Evolutionary conservation across 2,113 vertebrate species (phyloP), one percentile per base, ranked within the genome.

Genomic region (Centrocercus urophasianus): DNA sequence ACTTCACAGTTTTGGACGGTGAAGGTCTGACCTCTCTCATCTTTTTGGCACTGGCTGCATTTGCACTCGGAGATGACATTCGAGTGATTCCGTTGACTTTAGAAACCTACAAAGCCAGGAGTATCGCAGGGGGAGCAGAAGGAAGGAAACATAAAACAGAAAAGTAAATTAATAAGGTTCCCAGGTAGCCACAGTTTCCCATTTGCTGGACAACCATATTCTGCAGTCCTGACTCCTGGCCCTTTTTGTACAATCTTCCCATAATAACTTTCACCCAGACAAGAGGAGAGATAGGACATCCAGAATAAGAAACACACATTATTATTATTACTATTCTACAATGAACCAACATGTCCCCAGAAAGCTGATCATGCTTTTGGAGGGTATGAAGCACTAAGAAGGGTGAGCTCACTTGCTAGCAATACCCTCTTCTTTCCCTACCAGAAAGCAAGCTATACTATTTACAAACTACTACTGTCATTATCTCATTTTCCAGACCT

Each of bases 1-100:
- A 99, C 99, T 99, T 99, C 99, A 99, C 99, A 99, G 99, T 99
- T 99, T 99, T 99, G 98, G 99, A 99, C 98, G 98, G 98, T 98
- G 99, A 98, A 98, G 98, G 98, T 98, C 99, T 98, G 98, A 99
- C 99, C 98, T 99, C 99, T 97, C 98, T 98, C 93, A 98, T 98
- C 98, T 99, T 99, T 99, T 99, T 99, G 98, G 99, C 98, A 98
- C 98, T 98, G 97, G 98, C 97, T 97, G 98, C 97, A 96, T 98
- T 98, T 96, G 98, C 97, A 98, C 98, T 97, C 83, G 96, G 98
- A 94, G 98, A 98, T 97, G 98, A 98, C 95, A 98, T 97, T 96
- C 99, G 98, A 90, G 98, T 99, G 98, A 99, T 96, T 95, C 99
- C 99, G 0, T 99, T 99, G 97, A 99, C 98, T 98, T 99, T 99